phyloP scores from a whole-genome alignment of 2,888 invertebrate genomes.

The Miltochrista miniata region DNA sequence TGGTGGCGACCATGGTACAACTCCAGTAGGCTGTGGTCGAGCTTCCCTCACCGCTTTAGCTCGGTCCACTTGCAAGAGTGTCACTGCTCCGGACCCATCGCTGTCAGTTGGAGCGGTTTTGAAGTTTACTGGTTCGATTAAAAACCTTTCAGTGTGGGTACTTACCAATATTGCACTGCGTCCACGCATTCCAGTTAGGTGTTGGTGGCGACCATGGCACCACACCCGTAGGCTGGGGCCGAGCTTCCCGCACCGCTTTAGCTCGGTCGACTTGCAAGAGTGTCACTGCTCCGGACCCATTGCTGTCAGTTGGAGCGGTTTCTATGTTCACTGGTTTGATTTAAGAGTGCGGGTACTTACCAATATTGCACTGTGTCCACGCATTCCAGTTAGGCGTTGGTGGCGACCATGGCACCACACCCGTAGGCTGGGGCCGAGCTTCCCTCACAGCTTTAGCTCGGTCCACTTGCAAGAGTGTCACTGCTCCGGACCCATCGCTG shows the following conservation, averaged over 20 bases:
- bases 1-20: constrained; percentile 98
- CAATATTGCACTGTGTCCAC: constrained; percentile 98
- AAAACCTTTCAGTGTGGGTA: not conserved
- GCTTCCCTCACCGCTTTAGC: constrained; percentile 86
- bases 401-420: constrained; percentile 98
- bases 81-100: constrained; percentile 49
- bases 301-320: constrained; percentile 20
- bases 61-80: constrained; percentile 63
- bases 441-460: constrained; percentile 85
- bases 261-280: constrained; percentile 66
- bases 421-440: constrained; percentile 85
- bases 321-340: not conserved
- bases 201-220: constrained; percentile 98
- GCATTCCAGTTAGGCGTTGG: constrained; percentile 98
- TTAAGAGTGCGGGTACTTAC: constrained; percentile 37
- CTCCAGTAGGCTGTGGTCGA: constrained; percentile 86
- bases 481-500: constrained; percentile 42
- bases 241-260: constrained; percentile 85
- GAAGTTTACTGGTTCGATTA: too few species aligned
- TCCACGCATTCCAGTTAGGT: constrained; percentile 99
- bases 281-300: constrained; percentile 50
- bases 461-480: constrained; percentile 65
- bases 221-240: constrained; percentile 87
- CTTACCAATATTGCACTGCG: constrained; percentile 93
- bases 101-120: constrained; percentile 16